A percentile compares a stretch with the other conserved stretches of the same genome.
Evolutionary conservation across 2,113 vertebrate species (phyloP).

Genomic region (Brachionichthys hirsutus): DNA sequence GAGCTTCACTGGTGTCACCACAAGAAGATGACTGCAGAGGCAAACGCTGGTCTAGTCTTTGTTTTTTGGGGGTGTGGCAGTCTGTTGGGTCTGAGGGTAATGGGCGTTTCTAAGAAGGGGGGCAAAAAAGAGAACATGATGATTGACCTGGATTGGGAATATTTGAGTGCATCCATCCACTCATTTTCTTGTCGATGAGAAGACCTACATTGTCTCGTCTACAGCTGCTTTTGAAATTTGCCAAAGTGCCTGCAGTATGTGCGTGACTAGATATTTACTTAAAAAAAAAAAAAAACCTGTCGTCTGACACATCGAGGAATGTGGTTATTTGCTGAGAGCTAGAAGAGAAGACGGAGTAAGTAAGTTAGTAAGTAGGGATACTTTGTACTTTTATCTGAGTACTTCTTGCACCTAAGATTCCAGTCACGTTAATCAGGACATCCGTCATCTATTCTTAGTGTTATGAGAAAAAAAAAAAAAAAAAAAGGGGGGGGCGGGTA

Average conservation of each 20-base stretch:
- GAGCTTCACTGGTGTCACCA: conserved; percentile 53
- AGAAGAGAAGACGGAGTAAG: too few species aligned
- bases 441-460: conserved; percentile 1
- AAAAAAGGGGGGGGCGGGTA: too few species aligned
- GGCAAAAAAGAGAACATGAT: background rate
- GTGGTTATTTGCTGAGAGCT: background rate
- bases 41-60: conserved; percentile 69
- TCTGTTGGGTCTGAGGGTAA: conserved; percentile 67
- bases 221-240: too few species aligned
- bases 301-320: background rate
- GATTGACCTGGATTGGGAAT: background rate
- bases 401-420: background rate
- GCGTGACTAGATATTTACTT: background rate
- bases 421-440: conserved; percentile 5
- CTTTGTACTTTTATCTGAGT: too few species aligned
- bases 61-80: conserved; percentile 77
- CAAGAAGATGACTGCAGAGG: conserved; percentile 65
- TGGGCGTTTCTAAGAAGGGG: conserved; percentile 74
- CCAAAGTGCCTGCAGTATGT: background rate
- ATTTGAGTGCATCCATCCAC: too few species aligned
- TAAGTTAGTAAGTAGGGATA: too few species aligned
- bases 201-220: too few species aligned
- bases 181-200: too few species aligned
- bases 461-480: conserved; percentile 24
- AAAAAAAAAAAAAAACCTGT: too few species aligned